Percentiles rank a stretch among this genome's conserved stretches.
phyloP scores from a whole-genome alignment of 2,888 invertebrate genomes.

The Himalopsyche tibetana region DNA sequence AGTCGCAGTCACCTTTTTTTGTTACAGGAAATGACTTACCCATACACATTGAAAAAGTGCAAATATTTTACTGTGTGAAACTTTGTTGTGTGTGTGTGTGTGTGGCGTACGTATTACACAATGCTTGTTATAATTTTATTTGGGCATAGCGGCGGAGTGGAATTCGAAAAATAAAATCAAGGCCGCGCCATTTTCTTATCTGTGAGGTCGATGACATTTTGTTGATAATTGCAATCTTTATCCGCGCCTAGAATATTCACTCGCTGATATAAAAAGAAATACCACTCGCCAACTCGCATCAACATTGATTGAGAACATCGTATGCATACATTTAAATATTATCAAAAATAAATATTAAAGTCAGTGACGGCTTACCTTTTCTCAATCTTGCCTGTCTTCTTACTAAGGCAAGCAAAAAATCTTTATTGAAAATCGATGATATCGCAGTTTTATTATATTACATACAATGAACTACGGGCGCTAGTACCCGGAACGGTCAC shows the following conservation, averaged over 20 bases:
- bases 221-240: constrained; percentile 65
- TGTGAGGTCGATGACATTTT: constrained; percentile 64
- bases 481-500: too few species aligned
- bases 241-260: constrained; percentile 49
- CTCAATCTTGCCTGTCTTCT: too few species aligned
- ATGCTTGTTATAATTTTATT: constrained; percentile 3
- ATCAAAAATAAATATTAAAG: too few species aligned
- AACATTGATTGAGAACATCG: neutral
- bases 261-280: neutral
- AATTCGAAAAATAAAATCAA: constrained; percentile 64
- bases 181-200: constrained; percentile 63
- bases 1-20: neutral
- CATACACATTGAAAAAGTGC: constrained; percentile 2
- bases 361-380: too few species aligned
- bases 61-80: neutral
- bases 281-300: neutral
- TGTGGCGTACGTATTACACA: constrained; percentile 23
- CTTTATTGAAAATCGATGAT: too few species aligned
- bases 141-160: neutral
- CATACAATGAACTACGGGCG: too few species aligned
- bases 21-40: constrained; percentile 31
- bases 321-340: too few species aligned
- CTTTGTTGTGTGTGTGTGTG: neutral
- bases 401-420: too few species aligned
- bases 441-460: too few species aligned